phyloP scores from a whole-genome alignment of 2,888 invertebrate genomes.

The Pterobdella sp. region DNA sequence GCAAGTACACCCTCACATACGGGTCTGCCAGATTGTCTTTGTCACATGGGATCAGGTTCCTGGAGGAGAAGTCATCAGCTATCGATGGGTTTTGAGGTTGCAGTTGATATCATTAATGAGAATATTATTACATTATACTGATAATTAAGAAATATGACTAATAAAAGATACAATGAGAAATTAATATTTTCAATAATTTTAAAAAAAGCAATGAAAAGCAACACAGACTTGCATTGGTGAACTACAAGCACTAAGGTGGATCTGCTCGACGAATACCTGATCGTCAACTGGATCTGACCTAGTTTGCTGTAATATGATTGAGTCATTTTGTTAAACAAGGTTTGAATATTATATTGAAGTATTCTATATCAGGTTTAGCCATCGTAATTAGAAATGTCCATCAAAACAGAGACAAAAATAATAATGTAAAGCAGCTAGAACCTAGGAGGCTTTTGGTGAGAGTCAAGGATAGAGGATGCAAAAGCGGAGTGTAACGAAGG shows the following conservation, averaged over 20 bases:
- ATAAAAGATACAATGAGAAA: too few species aligned
- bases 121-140: too few species aligned
- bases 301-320: slow-evolving; percentile 25
- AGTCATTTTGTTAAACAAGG: neutral
- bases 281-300: slow-evolving; percentile 68
- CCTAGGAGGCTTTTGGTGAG: slow-evolving; percentile 9
- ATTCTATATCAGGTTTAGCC: neutral
- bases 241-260: slow-evolving; percentile 75
- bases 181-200: too few species aligned
- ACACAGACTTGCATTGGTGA: slow-evolving; percentile 63
- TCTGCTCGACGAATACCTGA: slow-evolving; percentile 73
- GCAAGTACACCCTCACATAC: slow-evolving; percentile 46
- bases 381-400: neutral
- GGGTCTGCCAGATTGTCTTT: slow-evolving; percentile 48
- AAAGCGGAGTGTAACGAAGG: too few species aligned
- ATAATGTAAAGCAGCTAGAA: neutral
- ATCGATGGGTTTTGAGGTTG: slow-evolving; percentile 16
- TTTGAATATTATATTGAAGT: neutral
- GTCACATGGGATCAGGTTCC: slow-evolving; percentile 43
- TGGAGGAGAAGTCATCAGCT: neutral
- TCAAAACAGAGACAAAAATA: neutral
- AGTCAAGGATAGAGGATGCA: neutral
- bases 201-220: too few species aligned
- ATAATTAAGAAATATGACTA: too few species aligned
- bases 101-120: too few species aligned